Percentiles rank a stretch among this genome's conserved stretches.
Evolutionary conservation across 2,797 vertebrate genomes (phyloP).

Genomic region (Pangasius krempfi): DNA sequence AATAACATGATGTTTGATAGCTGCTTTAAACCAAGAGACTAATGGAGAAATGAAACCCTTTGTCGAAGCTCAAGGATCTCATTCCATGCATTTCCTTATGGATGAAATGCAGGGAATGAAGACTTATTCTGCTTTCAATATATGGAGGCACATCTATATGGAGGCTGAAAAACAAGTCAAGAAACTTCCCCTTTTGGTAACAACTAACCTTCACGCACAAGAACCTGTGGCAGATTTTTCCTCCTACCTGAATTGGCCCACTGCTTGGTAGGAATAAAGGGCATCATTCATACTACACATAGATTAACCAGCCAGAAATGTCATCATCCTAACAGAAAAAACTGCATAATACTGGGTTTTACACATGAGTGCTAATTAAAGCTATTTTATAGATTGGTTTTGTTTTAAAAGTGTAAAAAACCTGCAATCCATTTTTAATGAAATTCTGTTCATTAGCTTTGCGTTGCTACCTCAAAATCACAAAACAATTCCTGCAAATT

Average conservation of each 20-base stretch:
- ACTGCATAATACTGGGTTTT: not conserved
- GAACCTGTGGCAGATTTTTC: too few relatives aligned
- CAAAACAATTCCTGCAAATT: not conserved
- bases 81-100: constrained; percentile 21
- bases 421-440: not conserved
- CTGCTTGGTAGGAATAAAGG: not conserved
- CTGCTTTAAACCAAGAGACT: not conserved
- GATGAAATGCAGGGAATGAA: not conserved
- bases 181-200: not conserved
- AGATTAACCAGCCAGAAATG: not conserved
- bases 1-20: not conserved
- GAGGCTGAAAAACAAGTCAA: constrained; percentile 6
- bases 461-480: not conserved
- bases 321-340: not conserved
- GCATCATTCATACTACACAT: not conserved
- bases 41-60: not conserved
- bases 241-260: not conserved
- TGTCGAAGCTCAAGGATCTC: not conserved
- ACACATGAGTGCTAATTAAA: not conserved
- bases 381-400: constrained; percentile 44
- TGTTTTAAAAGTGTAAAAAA: not conserved
- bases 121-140: not conserved
- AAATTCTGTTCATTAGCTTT: constrained; percentile 5
- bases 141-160: constrained; percentile 3
- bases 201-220: not conserved